phyloP scores from a whole-genome alignment of 2,113 vertebrate genomes.

The Pseudorasbora parva region DNA sequence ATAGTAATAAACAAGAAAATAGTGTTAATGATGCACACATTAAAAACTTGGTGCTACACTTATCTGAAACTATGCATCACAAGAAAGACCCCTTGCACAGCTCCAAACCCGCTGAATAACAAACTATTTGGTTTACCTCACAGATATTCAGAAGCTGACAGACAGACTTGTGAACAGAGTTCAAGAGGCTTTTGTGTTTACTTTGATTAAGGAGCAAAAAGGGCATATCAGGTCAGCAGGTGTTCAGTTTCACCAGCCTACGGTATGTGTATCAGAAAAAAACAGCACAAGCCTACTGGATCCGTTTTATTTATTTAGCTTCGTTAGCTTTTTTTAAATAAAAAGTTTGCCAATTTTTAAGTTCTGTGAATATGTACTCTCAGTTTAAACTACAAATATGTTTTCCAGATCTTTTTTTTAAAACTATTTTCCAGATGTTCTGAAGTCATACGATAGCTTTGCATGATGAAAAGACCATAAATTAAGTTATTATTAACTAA shows the following conservation, averaged over 20 bases:
- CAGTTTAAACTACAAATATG: neutral
- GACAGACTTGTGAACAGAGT: constrained; percentile 28
- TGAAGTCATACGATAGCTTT: neutral
- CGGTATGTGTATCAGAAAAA: neutral
- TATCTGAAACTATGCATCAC: constrained; percentile 43
- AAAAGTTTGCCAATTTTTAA: neutral
- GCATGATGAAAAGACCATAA: neutral
- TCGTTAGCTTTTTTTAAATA: neutral
- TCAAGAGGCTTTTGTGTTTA: constrained; percentile 57
- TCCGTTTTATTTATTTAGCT: neutral
- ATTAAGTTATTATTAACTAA: neutral
- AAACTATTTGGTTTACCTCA: constrained; percentile 40
- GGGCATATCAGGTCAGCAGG: constrained; percentile 63
- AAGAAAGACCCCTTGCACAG: neutral
- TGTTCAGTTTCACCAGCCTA: constrained; percentile 24
- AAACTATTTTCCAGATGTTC: neutral
- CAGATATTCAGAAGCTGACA: constrained; percentile 28
- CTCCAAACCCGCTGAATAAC: neutral
- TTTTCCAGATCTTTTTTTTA: neutral
- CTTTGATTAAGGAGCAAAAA: constrained; percentile 67
- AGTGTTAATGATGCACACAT: neutral
- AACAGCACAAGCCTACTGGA: neutral
- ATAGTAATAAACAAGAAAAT: too few species aligned
- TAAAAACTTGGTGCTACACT: constrained; percentile 26
- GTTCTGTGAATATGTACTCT: neutral